phyloP scores from a whole-genome alignment of 2,888 invertebrate species.

The Siphlonurus alternatus region DNA sequence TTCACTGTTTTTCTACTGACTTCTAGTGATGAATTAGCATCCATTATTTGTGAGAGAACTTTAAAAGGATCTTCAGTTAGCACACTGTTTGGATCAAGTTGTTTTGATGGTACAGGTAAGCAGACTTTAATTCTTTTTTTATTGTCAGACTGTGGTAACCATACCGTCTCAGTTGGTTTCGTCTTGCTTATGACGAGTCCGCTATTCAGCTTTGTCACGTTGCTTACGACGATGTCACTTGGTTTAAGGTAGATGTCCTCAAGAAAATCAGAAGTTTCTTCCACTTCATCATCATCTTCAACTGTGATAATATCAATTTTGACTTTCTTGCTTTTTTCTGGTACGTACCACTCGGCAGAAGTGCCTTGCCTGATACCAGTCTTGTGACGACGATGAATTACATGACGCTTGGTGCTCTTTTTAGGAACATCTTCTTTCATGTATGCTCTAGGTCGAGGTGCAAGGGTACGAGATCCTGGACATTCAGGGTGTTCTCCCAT shows the following conservation, averaged over 20 bases:
- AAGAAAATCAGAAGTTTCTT: slow-evolving; percentile 51
- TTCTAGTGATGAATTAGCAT: too few relatives aligned
- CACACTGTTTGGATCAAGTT: too few relatives aligned
- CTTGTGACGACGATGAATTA: slow-evolving; percentile 36
- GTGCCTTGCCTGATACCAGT: slow-evolving; percentile 18
- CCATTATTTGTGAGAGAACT: too few relatives aligned
- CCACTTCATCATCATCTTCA: slow-evolving; percentile 25
- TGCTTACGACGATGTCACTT: slow-evolving; percentile 49
- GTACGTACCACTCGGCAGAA: slow-evolving; percentile 22
- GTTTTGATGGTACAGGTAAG: too few relatives aligned
- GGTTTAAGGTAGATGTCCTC: slow-evolving; percentile 70
- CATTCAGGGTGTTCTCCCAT: slow-evolving; percentile 24
- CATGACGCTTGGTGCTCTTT: slow-evolving; percentile 42
- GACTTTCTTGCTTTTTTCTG: slow-evolving; percentile 33
- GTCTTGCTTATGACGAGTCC: slow-evolving; percentile 30
- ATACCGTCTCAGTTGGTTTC: not conserved
- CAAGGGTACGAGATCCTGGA: slow-evolving; percentile 36
- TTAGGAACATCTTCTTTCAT: too few relatives aligned
- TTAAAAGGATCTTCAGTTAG: too few relatives aligned
- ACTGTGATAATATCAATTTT: slow-evolving; percentile 6
- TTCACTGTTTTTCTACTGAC: too few relatives aligned
- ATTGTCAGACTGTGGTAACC: slow-evolving; percentile 8
- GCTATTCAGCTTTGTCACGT: slow-evolving; percentile 34
- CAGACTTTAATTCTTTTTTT: not conserved
- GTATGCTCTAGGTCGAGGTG: slow-evolving; percentile 36